Percentiles rank a stretch among this genome's conserved stretches.
These are phyloP conservation scores for Peribatodes rhomboidaria DNA, from an alignment of 2,888 invertebrate species.

Conservation along the genomic window DNA sequence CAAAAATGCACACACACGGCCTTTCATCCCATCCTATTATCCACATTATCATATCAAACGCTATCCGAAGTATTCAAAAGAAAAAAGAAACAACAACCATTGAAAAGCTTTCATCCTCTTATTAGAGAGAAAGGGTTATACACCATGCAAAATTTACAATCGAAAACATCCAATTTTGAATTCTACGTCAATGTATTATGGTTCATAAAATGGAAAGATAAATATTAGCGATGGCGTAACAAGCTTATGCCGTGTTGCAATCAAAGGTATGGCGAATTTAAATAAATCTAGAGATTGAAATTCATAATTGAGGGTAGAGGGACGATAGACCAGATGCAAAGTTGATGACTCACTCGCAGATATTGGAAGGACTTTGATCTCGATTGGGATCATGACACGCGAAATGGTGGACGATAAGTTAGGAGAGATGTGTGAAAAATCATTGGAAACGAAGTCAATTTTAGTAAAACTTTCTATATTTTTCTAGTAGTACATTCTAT, in stretches of 20 bases:
- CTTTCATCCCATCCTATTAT: conserved; percentile 75
- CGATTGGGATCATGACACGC: background rate
- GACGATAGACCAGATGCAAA: conserved; percentile 22
- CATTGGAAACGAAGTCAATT: background rate
- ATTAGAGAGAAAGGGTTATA: conserved; percentile 78
- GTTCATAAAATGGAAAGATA: conserved; percentile 38
- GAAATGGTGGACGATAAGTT: background rate
- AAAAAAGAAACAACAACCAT: conserved; percentile 76
- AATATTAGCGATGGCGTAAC: conserved; percentile 61
- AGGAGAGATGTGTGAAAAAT: background rate
- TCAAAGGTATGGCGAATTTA: conserved; percentile 79
- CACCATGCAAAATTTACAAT: conserved; percentile 46
- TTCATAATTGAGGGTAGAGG: conserved; percentile 69
- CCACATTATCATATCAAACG: conserved; percentile 84
- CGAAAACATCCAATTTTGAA: conserved; percentile 49
- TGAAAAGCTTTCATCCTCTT: conserved; percentile 82
- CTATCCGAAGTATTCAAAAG: conserved; percentile 66
- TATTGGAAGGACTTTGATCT: background rate
- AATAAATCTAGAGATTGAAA: conserved; percentile 79
- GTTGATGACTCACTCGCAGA: conserved; percentile 1
- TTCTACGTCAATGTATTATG: conserved; percentile 51
- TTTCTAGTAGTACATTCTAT: too few relatives aligned
- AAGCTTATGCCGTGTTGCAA: conserved; percentile 75
- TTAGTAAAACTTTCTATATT: too few relatives aligned
- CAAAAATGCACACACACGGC: conserved; percentile 76